These are phyloP conservation scores for Enoplosus armatus DNA, from an alignment of 2,797 vertebrate genomes.

Conservation along the genomic window DNA sequence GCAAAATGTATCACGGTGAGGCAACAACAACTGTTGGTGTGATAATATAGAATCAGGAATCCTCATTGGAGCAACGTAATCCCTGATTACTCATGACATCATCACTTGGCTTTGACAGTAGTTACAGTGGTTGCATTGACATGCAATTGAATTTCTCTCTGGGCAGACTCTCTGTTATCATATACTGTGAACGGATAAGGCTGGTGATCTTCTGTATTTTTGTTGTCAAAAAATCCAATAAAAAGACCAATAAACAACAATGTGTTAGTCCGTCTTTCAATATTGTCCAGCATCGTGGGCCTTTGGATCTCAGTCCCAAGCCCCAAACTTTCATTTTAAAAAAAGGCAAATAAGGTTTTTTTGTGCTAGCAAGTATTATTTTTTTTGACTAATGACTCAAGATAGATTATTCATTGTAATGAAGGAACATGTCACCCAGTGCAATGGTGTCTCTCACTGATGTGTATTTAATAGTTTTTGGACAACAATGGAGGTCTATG, in stretches of 20 bases:
- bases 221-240: conserved; percentile 26
- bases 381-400: background rate
- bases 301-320: background rate
- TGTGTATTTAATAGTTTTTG: background rate
- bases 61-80: conserved; percentile 52
- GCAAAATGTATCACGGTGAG: conserved; percentile 2
- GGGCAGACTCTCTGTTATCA: conserved; percentile 18
- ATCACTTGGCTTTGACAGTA: conserved; percentile 52
- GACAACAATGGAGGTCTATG: background rate
- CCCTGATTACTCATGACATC: conserved; percentile 71
- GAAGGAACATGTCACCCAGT: background rate
- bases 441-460: background rate
- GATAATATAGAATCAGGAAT: conserved; percentile 40
- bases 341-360: background rate
- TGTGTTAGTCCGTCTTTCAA: background rate
- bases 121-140: conserved; percentile 28
- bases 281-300: background rate
- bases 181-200: conserved; percentile 2
- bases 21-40: conserved; percentile 17
- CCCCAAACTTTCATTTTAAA: background rate
- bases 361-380: background rate
- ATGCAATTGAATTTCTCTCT: conserved; percentile 31
- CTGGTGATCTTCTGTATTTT: background rate
- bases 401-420: background rate
- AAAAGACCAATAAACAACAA: background rate